phyloP scores from a whole-genome alignment of 2,113 vertebrate species.

The Thunnus maccoyii region DNA sequence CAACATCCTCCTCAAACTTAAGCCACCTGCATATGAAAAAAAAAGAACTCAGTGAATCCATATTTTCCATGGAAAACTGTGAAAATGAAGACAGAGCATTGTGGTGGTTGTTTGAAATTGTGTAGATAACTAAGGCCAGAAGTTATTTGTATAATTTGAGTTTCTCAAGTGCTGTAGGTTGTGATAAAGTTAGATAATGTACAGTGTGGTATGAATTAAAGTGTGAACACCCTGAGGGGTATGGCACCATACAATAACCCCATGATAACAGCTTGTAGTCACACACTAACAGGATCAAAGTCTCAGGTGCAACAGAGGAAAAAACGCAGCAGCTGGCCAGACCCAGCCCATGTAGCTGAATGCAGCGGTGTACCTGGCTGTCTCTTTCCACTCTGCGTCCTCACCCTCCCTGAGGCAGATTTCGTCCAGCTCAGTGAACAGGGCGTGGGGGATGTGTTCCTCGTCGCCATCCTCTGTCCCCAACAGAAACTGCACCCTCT shows the following conservation, averaged over 20 bases:
- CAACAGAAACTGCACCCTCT: constrained; percentile 98
- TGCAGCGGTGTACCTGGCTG: constrained; percentile 89
- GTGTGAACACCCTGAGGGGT: neutral
- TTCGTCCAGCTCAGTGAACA: constrained; percentile 98
- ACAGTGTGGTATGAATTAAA: no score
- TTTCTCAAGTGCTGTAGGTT: no score
- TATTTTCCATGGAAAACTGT: no score
- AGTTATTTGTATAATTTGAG: no score
- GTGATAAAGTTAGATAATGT: no score
- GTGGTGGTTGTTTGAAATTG: no score
- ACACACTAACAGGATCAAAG: neutral
- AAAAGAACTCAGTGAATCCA: neutral
- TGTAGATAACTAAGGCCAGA: no score
- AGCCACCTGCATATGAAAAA: constrained; percentile 88
- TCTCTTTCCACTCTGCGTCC: constrained; percentile 98
- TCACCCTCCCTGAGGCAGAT: constrained; percentile 97
- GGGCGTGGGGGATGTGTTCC: constrained; percentile 97
- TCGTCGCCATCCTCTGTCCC: constrained; percentile 98
- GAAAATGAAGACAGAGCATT: no score
- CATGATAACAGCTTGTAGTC: neutral
- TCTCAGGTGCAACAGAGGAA: constrained; percentile 22
- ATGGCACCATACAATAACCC: neutral
- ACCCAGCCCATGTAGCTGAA: neutral
- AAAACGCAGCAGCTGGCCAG: neutral
- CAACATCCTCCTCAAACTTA: constrained; percentile 99